phyloP scores from a whole-genome alignment of 2,797 vertebrate species.

The Cottoperca gobio region DNA sequence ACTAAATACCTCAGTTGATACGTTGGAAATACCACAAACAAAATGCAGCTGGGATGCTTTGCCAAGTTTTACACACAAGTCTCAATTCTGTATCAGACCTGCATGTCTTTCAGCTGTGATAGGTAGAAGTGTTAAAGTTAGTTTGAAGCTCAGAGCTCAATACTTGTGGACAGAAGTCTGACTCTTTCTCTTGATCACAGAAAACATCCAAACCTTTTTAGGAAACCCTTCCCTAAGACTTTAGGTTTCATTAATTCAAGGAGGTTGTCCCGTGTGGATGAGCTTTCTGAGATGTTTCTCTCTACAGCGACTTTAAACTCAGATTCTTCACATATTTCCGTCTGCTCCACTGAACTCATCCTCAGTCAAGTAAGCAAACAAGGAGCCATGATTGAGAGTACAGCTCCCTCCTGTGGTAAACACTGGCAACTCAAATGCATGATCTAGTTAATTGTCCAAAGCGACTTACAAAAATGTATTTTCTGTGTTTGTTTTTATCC shows the following conservation, averaged over 20 bases:
- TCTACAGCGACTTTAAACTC: not conserved
- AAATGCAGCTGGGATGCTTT: not conserved
- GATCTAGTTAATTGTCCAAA: too few species aligned
- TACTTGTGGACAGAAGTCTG: not conserved
- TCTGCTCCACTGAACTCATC: constrained; percentile 19
- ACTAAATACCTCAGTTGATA: constrained; percentile 6
- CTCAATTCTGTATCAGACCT: not conserved
- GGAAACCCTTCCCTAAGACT: not conserved
- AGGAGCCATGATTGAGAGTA: constrained; percentile 1
- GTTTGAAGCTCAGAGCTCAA: not conserved
- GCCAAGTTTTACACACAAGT: not conserved
- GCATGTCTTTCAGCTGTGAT: not conserved
- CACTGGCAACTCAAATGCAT: not conserved
- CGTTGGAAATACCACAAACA: not conserved
- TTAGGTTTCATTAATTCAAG: not conserved
- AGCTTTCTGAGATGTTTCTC: not conserved
- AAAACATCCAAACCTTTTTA: not conserved
- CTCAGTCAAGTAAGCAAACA: not conserved
- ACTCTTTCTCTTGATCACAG: not conserved
- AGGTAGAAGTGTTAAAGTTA: too few species aligned
- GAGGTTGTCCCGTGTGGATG: not conserved
- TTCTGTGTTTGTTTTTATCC: not conserved
- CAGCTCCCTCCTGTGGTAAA: constrained; percentile 74
- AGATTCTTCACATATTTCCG: constrained; percentile 26
- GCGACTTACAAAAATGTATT: not conserved